A percentile compares a stretch with the other conserved stretches of the same genome.
Evolutionary conservation across 1,140 invertebrate genomes (phyloP).

Genomic region (Pogonus chalceus): DNA sequence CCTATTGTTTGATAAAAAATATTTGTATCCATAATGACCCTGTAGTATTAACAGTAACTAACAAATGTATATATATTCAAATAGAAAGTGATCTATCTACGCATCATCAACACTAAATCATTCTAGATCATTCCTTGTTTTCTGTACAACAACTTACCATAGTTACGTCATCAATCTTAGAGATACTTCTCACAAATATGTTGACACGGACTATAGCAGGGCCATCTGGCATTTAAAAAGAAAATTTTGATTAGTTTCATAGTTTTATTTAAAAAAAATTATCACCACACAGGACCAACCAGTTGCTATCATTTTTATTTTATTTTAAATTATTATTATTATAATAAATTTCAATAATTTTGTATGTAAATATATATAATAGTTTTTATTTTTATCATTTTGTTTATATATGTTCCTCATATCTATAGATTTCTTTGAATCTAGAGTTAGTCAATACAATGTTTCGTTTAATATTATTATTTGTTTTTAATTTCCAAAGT

Average conservation of each 20-base stretch:
- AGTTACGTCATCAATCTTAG: constrained; percentile 96
- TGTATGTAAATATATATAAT: no score
- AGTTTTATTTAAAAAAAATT: not conserved
- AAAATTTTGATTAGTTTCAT: constrained; percentile 15
- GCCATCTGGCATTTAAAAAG: constrained; percentile 57
- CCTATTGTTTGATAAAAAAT: not conserved
- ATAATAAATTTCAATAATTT: no score
- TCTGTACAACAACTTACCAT: constrained; percentile 72
- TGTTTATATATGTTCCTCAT: no score
- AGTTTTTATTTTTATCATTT: no score
- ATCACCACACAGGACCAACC: constrained; percentile 1
- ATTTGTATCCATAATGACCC: not conserved
- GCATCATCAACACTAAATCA: not conserved
- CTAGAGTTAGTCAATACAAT: no score
- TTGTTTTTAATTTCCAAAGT: not conserved
- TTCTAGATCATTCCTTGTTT: constrained; percentile 23
- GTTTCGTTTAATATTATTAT: no score
- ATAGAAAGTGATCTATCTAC: constrained; percentile 2
- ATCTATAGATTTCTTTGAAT: no score
- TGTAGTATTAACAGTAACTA: not conserved
- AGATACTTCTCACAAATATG: constrained; percentile 96
- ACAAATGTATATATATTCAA: not conserved
- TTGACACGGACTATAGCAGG: constrained; percentile 87
- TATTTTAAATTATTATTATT: no score
- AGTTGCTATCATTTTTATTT: not conserved